Base-by-base conservation (phyloP, 2,888 invertebrate genomes). In the Megalurothrips usitatus region DNA sequence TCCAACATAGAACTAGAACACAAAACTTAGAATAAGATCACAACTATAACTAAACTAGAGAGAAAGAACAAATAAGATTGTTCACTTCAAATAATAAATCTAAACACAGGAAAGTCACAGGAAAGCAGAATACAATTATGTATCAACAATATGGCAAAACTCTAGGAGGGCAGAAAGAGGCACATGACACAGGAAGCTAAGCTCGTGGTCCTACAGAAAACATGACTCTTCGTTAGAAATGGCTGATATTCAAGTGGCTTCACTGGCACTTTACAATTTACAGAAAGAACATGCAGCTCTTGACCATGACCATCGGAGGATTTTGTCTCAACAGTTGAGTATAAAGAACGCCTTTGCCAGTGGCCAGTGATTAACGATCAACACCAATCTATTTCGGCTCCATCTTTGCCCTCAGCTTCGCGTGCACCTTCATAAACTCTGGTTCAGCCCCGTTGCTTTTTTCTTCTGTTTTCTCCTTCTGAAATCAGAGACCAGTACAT, bases 341-440 rank as follows among this genome's bases (percentile, higher is more conserved):
- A 23, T 75, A 26, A 75, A 23, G 19, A 9, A 58, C 17, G 14
- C 19, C 58, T 58, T 58, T 19, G 17, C 14, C 19, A 58, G 58
- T 14, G 17, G 58, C 58, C 58, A 58, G 58, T 58, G 58, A 58
- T 19, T 58, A 58, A 17, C 58, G 19, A 58, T 43, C 34, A 43
- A 43, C 6, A 6, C 34, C 34, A 43, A 43, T 43, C 34, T 83
- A 83, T 80, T 84, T 84, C 79, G 83, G 81, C 34, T 84, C 84
- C 84, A 84, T 85, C 82, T 83, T 84, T 14, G 90, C 88, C 84
- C 90, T 89, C 85, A 92, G 87, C 86, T 91, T 92, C 85, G 92
- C 91, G 85, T 91, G 89, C 80, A 91, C 90, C 86, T 91, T 90
- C 81, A 92, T 87, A 86, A 92, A 91, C 86, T 91, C 91, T 83